Evolutionary conservation across 2,888 invertebrate genomes (phyloP), one percentile per base, ranked within the genome.

Genomic region (Macrosoma leucophasiata): DNA sequence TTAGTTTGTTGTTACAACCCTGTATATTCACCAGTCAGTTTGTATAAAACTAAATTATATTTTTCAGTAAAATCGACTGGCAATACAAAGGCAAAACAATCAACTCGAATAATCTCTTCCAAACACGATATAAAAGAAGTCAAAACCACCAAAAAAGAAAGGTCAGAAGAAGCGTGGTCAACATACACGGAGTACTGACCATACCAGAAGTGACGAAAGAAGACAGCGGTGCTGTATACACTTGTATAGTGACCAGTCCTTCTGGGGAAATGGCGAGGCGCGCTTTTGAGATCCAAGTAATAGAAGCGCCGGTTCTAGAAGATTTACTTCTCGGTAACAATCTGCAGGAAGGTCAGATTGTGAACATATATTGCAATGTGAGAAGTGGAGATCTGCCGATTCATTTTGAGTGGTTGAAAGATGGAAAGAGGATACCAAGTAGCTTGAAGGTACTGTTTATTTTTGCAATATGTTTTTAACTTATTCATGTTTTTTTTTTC

Each of bases 341-440:
- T 61, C 84, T 94, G 0, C 92, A 93, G 68, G 91, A 95, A 78
- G 92, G 93, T 25, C 91, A 94, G 62, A 86, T 95, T 49, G 92
- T 92, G 14, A 91, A 94, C 67, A 92, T 95, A 27, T 92, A 94
- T 27, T 94, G 93, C 61, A 91, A 91, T 50, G 89, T 93, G 1
- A 89, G 90, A 25, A 85, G 88, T 29, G 90, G 90, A 6, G 90
- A 90, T 62, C 73, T 90, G 73, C 90, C 90, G 23, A 89, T 90
- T 52, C 89, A 89, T 70, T 90, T 90, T 57, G 86, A 88, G 39
- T 90, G 90, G 90, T 71, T 88, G 51, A 90, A 90, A 55, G 90
- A 90, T 62, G 88, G 87, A 26, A 85, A 86, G 51, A 81, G 88
- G 37, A 87, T 90, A 54, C 85, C 89, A 5, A 85, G 86, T 43